Evolutionary conservation across 2,888 invertebrate species (phyloP), one percentile per base, ranked within the genome.

Genomic region (Malthinus flaveolus): DNA sequence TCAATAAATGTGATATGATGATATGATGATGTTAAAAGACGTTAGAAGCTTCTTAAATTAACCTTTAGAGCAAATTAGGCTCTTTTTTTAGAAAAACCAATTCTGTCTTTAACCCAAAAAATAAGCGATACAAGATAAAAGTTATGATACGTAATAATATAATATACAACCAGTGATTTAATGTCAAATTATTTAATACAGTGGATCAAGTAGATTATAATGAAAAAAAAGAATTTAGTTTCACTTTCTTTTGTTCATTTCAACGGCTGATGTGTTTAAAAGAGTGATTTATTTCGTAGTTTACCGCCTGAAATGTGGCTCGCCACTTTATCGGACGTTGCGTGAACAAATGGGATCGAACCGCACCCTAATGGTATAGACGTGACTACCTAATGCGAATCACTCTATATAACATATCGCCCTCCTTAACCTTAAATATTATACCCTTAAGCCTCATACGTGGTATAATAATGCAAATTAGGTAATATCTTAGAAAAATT

Each of bases 321-420:
- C 64, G 63, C 63, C 64, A 61, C 67, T 68, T 71, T 70, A 70
- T 70, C 71, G 70, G 66, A 56, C 63, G 63, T 68, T 66, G 69
- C 69, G 69, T 71, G 70, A 70, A 71, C 70, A 71, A 70, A 70
- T 71, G 70, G 68, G 67, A 64, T 63, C 65, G 67, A 70, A 69
- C 69, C 71, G 68, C 70, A 63, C 69, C 70, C 71, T 71, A 71
- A 71, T 71, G 68, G 66, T 63, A 66, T 62, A 56, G 65, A 69
- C 69, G 70, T 71, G 70, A 70, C 71, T 71, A 70, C 70, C 71
- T 71, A 68, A 69, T 67, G 65, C 62, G 65, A 66, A 65, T 59
- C 63, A 55, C 54, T 62, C 56, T 55, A 54, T 23, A 23, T 58
- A 61, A 64, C 65, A 63, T 63, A 62, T 62, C 62, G 65, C 62